Evolutionary conservation across 2,797 vertebrate genomes (phyloP).

Genomic region (Liasis olivaceus): DNA sequence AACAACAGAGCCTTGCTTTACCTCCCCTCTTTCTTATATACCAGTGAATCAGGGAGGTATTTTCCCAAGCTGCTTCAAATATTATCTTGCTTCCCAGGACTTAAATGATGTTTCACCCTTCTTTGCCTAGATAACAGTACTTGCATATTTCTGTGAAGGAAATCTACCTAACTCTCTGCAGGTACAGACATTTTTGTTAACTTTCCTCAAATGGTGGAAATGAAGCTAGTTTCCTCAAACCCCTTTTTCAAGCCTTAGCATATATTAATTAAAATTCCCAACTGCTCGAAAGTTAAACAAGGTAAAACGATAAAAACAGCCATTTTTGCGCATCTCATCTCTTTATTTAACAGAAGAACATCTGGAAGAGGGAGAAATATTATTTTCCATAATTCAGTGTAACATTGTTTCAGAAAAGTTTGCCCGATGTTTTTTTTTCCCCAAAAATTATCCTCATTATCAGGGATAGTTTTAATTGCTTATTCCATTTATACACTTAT

Average conservation of each 20-base stretch:
- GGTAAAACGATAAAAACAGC: slow-evolving; percentile 10
- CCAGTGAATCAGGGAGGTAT: not conserved
- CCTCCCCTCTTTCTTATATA: not conserved
- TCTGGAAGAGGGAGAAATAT: not conserved
- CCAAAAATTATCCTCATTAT: not conserved
- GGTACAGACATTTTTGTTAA: not conserved
- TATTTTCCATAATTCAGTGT: not conserved
- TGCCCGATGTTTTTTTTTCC: slow-evolving; percentile 16
- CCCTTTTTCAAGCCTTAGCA: slow-evolving; percentile 1
- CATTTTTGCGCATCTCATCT: not conserved
- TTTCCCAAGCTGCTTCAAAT: not conserved
- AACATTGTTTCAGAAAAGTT: not conserved
- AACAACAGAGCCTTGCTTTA: not conserved
- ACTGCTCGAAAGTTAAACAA: not conserved
- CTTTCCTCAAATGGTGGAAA: not conserved
- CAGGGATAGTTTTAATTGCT: slow-evolving; percentile 10
- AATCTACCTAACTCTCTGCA: not conserved
- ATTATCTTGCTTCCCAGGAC: not conserved
- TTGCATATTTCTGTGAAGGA: not conserved
- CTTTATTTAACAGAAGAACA: slow-evolving; percentile 12
- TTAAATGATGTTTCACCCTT: not conserved
- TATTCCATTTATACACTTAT: slow-evolving; percentile 3
- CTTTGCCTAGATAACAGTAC: not conserved
- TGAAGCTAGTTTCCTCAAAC: not conserved
- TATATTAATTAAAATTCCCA: slow-evolving; percentile 7